phyloP scores from a whole-genome alignment of 2,888 invertebrate genomes.

The Prostheceraeus crozeri region DNA sequence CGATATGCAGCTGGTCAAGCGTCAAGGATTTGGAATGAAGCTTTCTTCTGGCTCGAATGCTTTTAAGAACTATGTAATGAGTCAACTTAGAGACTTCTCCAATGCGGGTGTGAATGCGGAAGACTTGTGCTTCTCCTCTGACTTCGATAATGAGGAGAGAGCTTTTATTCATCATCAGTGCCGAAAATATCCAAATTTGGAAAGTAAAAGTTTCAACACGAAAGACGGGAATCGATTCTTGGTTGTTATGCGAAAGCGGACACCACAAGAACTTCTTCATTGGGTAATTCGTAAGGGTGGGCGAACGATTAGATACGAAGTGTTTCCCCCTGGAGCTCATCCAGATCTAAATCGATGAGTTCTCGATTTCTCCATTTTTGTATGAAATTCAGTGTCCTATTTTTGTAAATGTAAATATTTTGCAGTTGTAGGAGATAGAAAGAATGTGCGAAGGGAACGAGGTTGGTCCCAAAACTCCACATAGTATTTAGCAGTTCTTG shows the following conservation, averaged over 20 bases:
- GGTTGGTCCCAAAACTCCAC: too few species aligned
- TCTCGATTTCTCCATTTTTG: too few species aligned
- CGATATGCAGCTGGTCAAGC: constrained; percentile 45
- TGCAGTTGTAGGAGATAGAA: too few species aligned
- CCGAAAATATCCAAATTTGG: constrained; percentile 58
- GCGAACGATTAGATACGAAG: constrained; percentile 60
- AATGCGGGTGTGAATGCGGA: constrained; percentile 44
- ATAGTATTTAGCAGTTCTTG: too few species aligned
- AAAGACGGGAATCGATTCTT: constrained; percentile 58
- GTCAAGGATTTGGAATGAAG: constrained; percentile 53
- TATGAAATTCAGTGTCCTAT: too few species aligned
- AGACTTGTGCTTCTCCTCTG: constrained; percentile 57
- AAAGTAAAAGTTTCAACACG: constrained; percentile 60
- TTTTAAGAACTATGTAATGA: constrained; percentile 37
- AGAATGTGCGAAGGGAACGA: too few species aligned
- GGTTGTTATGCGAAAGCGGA: constrained; percentile 59
- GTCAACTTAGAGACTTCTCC: constrained; percentile 4
- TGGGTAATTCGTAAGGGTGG: constrained; percentile 59
- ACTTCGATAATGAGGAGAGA: constrained; percentile 58
- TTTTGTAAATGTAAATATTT: too few species aligned
- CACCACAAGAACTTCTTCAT: constrained; percentile 57
- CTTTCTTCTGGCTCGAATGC: constrained; percentile 43
- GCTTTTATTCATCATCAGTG: constrained; percentile 54
- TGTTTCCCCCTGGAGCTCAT: constrained; percentile 48
- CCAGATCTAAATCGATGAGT: too few species aligned